phyloP scores from a whole-genome alignment of 1,140 invertebrate genomes.

The Zaprionus ornatus region DNA sequence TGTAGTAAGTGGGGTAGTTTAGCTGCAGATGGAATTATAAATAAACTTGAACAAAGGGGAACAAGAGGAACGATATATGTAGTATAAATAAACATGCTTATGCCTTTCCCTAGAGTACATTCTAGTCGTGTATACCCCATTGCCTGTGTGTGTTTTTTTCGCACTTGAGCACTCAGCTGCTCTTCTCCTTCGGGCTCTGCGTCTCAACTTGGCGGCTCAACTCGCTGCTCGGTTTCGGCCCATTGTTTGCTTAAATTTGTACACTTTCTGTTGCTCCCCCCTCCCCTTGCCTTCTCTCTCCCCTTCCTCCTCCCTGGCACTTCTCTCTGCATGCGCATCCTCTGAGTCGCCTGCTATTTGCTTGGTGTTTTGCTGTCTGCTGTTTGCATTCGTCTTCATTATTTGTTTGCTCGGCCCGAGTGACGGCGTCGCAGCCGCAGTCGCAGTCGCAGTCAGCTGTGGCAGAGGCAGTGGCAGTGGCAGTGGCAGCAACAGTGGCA shows the following conservation, averaged over 20 bases:
- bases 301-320: not conserved
- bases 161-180: constrained; percentile 3
- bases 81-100: too few relatives aligned
- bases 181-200: constrained; percentile 1
- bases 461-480: not conserved
- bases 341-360: constrained; percentile 67
- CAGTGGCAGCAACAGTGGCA: constrained; percentile 17
- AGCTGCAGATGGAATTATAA: not conserved
- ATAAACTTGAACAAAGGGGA: too few relatives aligned
- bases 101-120: not conserved
- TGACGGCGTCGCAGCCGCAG: constrained; percentile 14
- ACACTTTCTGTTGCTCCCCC: constrained; percentile 52
- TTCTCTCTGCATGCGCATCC: constrained; percentile 1
- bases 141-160: not conserved
- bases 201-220: constrained; percentile 17
- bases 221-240: constrained; percentile 49
- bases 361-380: constrained; percentile 72
- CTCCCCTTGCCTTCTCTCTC: not conserved
- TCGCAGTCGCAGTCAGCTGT: not conserved
- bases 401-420: constrained; percentile 70
- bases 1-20: not conserved
- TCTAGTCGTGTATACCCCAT: constrained; percentile 6
- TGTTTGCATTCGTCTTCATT: constrained; percentile 80
- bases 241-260: constrained; percentile 79
- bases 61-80: too few relatives aligned